These are phyloP conservation scores for Drosophila koepferae DNA, from an alignment of 2,888 invertebrate species.

Conservation along the genomic window DNA sequence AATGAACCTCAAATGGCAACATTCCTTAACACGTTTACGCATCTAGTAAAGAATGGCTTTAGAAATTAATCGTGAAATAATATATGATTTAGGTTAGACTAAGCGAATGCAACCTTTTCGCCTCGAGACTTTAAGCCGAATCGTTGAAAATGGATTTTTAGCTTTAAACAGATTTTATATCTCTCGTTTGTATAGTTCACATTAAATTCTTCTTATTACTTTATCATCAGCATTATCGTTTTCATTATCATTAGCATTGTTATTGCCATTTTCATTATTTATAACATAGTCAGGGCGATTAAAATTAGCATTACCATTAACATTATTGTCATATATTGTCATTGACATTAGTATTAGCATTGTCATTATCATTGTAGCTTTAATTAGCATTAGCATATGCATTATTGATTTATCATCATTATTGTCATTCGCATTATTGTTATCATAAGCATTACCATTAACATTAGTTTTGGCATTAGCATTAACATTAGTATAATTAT, in stretches of 20 bases:
- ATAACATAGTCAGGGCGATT: neutral
- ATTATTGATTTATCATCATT: too few species aligned
- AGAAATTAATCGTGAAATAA: constrained; percentile 1
- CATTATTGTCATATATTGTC: too few species aligned
- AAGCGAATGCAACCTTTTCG: neutral
- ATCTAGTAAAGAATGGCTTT: constrained; percentile 2
- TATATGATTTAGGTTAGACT: neutral
- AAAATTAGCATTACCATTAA: neutral
- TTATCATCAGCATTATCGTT: neutral
- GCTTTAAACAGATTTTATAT: neutral
- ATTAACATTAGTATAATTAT: too few species aligned
- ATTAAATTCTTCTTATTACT: too few species aligned
- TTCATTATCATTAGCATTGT: neutral
- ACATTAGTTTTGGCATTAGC: too few species aligned
- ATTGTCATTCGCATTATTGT: too few species aligned
- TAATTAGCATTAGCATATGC: too few species aligned
- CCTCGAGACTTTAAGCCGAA: too few species aligned
- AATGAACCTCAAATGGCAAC: neutral
- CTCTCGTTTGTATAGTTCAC: neutral
- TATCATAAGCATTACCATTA: too few species aligned
- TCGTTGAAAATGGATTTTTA: neutral
- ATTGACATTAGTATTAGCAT: too few species aligned
- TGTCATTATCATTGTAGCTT: too few species aligned
- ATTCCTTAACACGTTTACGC: neutral
- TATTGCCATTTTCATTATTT: neutral